phyloP scores from a whole-genome alignment of 2,888 invertebrate species.

The Calameuta filiformis region DNA sequence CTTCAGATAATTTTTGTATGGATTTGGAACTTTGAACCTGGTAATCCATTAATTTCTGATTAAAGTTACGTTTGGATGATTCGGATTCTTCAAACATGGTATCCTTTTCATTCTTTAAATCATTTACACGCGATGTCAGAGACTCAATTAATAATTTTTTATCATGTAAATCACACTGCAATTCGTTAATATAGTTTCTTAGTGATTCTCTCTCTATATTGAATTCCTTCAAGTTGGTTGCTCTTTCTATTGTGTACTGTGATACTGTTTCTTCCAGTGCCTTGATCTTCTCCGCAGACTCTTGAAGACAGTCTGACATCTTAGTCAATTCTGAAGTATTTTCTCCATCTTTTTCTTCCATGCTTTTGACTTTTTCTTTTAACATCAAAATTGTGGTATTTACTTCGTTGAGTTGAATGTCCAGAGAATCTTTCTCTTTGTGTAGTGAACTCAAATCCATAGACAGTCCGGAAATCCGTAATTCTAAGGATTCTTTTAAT shows the following conservation, averaged over 20 bases:
- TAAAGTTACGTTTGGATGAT: neutral
- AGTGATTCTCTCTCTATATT: constrained; percentile 30
- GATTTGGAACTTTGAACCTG: neutral
- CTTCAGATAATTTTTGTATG: neutral
- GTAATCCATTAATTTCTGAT: neutral
- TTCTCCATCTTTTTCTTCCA: constrained; percentile 23
- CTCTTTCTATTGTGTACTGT: constrained; percentile 30
- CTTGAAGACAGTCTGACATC: neutral
- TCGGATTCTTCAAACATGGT: neutral
- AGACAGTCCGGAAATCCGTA: neutral
- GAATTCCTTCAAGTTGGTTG: constrained; percentile 36
- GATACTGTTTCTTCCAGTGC: neutral
- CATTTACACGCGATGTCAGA: neutral
- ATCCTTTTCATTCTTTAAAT: neutral
- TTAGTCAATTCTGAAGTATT: constrained; percentile 15
- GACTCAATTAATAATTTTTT: neutral
- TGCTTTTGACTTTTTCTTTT: constrained; percentile 33
- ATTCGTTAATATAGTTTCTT: neutral
- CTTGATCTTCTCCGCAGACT: neutral
- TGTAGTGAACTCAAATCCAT: neutral
- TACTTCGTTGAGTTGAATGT: neutral
- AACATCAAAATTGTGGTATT: neutral
- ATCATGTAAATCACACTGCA: neutral
- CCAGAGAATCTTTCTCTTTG: constrained; percentile 1
- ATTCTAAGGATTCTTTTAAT: neutral